Evolutionary conservation across 2,113 vertebrate species (phyloP).

Genomic region (Oenanthe oenanthe): DNA sequence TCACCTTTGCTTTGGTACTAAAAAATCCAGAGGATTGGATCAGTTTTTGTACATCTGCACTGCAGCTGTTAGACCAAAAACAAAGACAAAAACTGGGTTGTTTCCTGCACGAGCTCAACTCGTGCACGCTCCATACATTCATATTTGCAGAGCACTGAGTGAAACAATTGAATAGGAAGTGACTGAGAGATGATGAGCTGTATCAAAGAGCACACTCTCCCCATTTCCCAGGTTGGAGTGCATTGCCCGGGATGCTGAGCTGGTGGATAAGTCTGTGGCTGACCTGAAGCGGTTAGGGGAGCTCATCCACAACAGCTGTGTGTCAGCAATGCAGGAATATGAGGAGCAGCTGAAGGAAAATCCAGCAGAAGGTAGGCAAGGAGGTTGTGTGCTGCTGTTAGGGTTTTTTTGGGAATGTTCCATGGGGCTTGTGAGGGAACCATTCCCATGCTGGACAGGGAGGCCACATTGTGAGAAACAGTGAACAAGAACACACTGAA

Average conservation of each 20-base stretch:
- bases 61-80: background rate
- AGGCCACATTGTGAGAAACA: background rate
- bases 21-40: background rate
- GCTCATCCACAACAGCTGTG: conserved; percentile 91
- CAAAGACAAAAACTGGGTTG: background rate
- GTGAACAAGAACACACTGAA: background rate
- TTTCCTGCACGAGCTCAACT: background rate
- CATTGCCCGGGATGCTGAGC: conserved; percentile 94
- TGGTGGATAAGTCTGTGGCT: conserved; percentile 97
- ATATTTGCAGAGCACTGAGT: background rate
- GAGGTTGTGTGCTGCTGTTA: background rate
- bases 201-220: background rate
- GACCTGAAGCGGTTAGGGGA: conserved; percentile 94
- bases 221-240: conserved; percentile 84
- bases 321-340: conserved; percentile 92
- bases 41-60: background rate
- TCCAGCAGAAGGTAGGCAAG: conserved; percentile 84
- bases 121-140: background rate
- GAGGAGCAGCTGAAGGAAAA: conserved; percentile 96
- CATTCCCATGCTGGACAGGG: background rate
- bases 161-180: background rate
- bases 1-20: background rate
- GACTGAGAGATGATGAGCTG: background rate
- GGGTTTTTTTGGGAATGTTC: background rate
- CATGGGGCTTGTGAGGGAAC: background rate